Evolutionary conservation across 1,140 invertebrate genomes (phyloP), one percentile per base, ranked within the genome.

Genomic region (Notospermus geniculatus): DNA sequence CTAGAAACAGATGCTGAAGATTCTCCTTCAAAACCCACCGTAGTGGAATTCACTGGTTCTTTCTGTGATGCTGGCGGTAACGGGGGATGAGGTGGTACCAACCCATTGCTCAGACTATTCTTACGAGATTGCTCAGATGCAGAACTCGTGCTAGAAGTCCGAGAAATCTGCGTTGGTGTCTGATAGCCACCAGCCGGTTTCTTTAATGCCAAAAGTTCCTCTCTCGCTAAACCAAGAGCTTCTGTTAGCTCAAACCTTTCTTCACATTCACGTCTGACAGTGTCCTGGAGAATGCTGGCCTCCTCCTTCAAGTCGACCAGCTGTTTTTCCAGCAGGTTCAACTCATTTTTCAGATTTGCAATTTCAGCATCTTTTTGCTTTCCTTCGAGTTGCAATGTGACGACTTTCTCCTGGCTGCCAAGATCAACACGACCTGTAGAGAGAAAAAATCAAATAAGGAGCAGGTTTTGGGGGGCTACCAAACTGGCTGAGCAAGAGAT

Each of bases 171-270:
- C 9, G 46, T 23, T 19, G 46, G 25, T 5, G 46, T 50, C 25
- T 50, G 25, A 43, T 23, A 59, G 56, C 58, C 58, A 76, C 78
- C 75, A 62, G 66, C 25, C 23, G 74, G 76, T 66, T 70, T 76
- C 59, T 74, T 80, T 2, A 76, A 46, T 9, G 64, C 53, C 9
- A 80, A 59, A 5, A 80, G 65, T 64, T 79, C 71, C 56, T 72
- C 67, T 58, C 70, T 71, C 0, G 73, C 75, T 53, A 71, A 66
- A 68, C 72, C 74, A 1, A 80, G 61, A 29, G 74, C 73, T 46
- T 80, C 79, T 19, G 73, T 77, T 41, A 80, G 63, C 61, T 80
- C 77, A 64, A 75, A 75, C 41, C 79, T 66, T 64, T 80, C 79
- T 57, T 79, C 73, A 68, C 77, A 79, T 67, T 80, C 79, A 29